phyloP scores from a whole-genome alignment of 2,888 invertebrate species.

The Dione juno region DNA sequence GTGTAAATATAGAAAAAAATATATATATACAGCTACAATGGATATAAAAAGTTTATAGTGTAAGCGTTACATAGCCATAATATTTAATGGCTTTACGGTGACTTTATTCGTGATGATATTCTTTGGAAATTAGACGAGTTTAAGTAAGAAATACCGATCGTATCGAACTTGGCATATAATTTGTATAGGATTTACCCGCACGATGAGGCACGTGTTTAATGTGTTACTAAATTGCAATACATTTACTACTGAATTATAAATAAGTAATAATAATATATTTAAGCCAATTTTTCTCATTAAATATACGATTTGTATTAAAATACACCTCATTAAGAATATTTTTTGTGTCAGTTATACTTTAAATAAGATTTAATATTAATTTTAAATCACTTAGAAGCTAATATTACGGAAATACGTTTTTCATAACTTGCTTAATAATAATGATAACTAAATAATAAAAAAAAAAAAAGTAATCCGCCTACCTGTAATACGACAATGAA shows the following conservation, averaged over 20 bases:
- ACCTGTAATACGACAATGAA: constrained; percentile 98
- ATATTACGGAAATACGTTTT: too few relatives aligned
- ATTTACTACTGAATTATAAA: background rate
- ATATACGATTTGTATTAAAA: too few relatives aligned
- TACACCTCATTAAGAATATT: too few relatives aligned
- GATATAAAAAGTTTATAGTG: background rate
- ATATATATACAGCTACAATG: background rate
- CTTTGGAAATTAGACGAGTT: background rate
- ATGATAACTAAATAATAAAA: too few relatives aligned
- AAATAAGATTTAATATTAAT: too few relatives aligned
- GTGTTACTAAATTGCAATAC: background rate
- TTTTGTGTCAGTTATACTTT: too few relatives aligned
- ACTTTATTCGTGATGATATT: background rate
- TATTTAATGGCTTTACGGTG: constrained; percentile 2
- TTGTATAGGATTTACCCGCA: too few relatives aligned
- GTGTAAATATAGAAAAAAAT: constrained; percentile 26
- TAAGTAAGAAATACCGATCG: background rate
- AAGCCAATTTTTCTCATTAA: too few relatives aligned
- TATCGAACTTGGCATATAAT: background rate
- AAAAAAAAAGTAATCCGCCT: too few relatives aligned
- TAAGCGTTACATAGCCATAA: constrained; percentile 17
- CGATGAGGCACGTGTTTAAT: background rate
- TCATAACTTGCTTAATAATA: too few relatives aligned
- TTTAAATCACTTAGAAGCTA: too few relatives aligned
- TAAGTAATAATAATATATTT: too few relatives aligned